Evolutionary conservation across 2,113 vertebrate species (phyloP).

Genomic region (Seriola aureovittata): DNA sequence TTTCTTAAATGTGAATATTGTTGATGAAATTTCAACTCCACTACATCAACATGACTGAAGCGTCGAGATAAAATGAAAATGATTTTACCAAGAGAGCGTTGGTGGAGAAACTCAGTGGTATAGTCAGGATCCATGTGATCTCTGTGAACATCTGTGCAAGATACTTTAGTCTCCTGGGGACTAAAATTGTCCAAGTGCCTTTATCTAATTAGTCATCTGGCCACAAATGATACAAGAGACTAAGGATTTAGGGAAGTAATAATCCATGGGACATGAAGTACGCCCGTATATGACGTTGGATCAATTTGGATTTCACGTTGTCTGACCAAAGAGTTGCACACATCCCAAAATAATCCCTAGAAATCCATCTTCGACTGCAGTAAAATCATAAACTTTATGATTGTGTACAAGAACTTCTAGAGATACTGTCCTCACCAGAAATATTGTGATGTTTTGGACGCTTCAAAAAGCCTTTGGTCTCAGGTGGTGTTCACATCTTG

Average conservation of each 20-base stretch:
- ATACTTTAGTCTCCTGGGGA: conserved; percentile 8
- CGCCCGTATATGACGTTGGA: too few species aligned
- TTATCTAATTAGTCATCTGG: conserved; percentile 26
- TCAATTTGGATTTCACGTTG: background rate
- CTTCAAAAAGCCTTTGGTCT: background rate
- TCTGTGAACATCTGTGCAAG: conserved; percentile 4
- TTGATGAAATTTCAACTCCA: background rate
- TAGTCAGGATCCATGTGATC: background rate
- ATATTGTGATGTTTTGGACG: background rate
- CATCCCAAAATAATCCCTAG: background rate
- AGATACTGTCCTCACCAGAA: too few species aligned
- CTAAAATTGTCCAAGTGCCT: background rate
- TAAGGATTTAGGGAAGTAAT: background rate
- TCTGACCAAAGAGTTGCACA: background rate
- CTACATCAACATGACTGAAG: background rate
- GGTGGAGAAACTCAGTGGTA: background rate
- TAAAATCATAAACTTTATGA: background rate
- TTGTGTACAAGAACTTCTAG: too few species aligned
- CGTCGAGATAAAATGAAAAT: background rate
- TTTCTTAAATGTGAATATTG: background rate
- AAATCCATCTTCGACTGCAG: background rate
- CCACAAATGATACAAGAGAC: background rate
- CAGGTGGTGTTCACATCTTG: conserved; percentile 13
- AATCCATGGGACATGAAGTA: conserved; percentile 9
- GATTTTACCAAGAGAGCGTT: too few species aligned